Conservation (phyloP, 1,140 invertebrate genomes). For the Heliothis subflexa region DNA sequence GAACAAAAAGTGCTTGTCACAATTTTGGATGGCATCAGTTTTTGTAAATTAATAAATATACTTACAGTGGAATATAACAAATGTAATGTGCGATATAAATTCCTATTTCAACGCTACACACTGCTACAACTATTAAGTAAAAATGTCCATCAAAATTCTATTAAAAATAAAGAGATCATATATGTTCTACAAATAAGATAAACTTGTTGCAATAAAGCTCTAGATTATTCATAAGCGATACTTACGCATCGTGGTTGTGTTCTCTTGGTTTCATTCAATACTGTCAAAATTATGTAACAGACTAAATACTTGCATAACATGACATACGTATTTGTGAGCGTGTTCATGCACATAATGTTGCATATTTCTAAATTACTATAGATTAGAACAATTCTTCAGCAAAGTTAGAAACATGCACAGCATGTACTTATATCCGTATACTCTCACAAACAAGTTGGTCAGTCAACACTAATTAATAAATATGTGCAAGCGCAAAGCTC, state of each 20-base stretch:
- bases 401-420: background rate
- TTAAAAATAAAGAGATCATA: conserved; percentile 85
- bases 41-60: conserved; percentile 57
- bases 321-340: background rate
- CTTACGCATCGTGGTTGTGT: conserved; percentile 58
- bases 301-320: conserved; percentile 1
- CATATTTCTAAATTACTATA: background rate
- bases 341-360: background rate
- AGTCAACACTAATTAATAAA: background rate
- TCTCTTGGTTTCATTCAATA: conserved; percentile 70
- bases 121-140: conserved; percentile 84
- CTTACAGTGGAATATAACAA: conserved; percentile 65
- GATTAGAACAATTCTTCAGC: background rate
- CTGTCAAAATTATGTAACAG: conserved; percentile 49
- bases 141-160: conserved; percentile 85
- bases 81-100: conserved; percentile 73
- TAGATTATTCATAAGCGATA: conserved; percentile 72
- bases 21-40: conserved; percentile 70
- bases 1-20: conserved; percentile 47
- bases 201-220: conserved; percentile 81
- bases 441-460: background rate
- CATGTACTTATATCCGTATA: background rate
- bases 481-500: background rate
- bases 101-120: conserved; percentile 73
- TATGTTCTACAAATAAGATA: conserved; percentile 80